Evolutionary conservation across 2,797 vertebrate genomes (phyloP).

Genomic region (Clamator glandarius): DNA sequence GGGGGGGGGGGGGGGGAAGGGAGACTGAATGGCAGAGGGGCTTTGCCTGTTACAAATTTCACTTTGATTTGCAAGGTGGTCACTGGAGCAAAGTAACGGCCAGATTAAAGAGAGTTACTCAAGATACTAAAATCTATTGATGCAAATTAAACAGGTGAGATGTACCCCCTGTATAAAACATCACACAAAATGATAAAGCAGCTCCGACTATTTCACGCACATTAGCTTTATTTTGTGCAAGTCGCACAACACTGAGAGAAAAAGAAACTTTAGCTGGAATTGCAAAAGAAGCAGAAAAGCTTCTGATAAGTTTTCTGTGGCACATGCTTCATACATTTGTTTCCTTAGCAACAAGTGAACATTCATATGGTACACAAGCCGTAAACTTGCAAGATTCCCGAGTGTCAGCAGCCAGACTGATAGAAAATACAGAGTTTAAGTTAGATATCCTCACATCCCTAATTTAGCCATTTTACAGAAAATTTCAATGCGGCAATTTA

Average conservation of each 20-base stretch:
- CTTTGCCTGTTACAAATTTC: not conserved
- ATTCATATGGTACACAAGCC: constrained; percentile 31
- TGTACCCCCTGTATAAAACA: not conserved
- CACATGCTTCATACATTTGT: constrained; percentile 58
- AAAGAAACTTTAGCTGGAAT: constrained; percentile 25
- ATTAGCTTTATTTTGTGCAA: not conserved
- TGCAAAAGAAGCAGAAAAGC: constrained; percentile 26
- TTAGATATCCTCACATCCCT: not conserved
- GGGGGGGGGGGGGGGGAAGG: not conserved
- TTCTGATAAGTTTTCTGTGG: not conserved
- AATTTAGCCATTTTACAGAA: not conserved
- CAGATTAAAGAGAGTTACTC: not conserved
- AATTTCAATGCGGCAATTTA: not conserved
- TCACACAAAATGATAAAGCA: not conserved
- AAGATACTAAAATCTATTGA: not conserved
- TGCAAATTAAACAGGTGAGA: not conserved
- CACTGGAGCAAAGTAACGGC: not conserved
- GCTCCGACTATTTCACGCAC: not conserved
- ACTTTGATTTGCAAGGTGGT: constrained; percentile 48
- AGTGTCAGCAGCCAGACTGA: not conserved
- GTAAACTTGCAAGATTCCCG: not conserved
- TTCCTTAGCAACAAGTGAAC: constrained; percentile 79
- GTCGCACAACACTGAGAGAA: not conserved
- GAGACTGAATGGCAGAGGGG: not conserved
- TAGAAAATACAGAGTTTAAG: not conserved